A percentile compares a stretch with the other conserved stretches of the same genome.
Conservation (phyloP, 2,797 vertebrate genomes). For the Rhinichthys osculus region DNA sequence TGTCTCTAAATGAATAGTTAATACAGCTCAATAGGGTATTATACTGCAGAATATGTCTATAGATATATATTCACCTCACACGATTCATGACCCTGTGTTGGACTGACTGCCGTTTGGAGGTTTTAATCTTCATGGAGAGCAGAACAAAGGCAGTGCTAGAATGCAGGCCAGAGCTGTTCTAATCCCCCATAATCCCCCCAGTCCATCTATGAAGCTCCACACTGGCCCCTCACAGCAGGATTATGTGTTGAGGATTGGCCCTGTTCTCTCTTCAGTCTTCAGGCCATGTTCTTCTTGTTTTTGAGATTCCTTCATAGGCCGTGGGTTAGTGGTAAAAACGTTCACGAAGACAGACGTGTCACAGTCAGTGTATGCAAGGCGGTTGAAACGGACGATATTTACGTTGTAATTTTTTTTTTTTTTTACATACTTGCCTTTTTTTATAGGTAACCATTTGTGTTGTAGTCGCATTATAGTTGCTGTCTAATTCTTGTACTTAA, state of each 20-base stretch:
- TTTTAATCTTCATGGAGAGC: constrained; percentile 67
- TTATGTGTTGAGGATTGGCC: not conserved
- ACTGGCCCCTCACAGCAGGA: constrained; percentile 10
- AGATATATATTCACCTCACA: constrained; percentile 13
- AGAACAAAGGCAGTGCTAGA: constrained; percentile 61
- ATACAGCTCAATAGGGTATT: not conserved
- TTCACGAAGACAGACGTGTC: not conserved
- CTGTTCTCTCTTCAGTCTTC: not conserved
- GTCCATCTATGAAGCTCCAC: not conserved
- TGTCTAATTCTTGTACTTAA: not conserved
- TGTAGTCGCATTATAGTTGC: not conserved
- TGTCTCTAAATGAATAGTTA: not conserved
- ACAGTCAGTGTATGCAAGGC: not conserved
- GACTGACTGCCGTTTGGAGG: constrained; percentile 55
- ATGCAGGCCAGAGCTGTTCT: constrained; percentile 62
- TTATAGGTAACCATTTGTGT: not conserved
- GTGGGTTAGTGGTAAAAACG: not conserved
- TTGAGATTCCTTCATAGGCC: not conserved
- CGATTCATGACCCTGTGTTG: constrained; percentile 34
- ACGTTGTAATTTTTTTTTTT: not conserved
- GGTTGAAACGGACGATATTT: not conserved
- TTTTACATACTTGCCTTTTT: too few relatives aligned
- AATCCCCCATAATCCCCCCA: constrained; percentile 68
- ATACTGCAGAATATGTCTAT: not conserved
- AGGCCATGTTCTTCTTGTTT: not conserved